Percentiles rank a stretch among this genome's conserved stretches.
Conservation (phyloP, 1,140 invertebrate species). For the Drosophila melanogaster region Release_6_plus_ISO1_MT NT_033777.3:31043501-31044000, state of each 20-base stretch:
- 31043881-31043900: slow-evolving; percentile 18
- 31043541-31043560: slow-evolving; percentile 40
- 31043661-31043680: slow-evolving; percentile 43
- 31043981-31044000: slow-evolving; percentile 51
- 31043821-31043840: slow-evolving; percentile 14
- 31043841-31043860: neutral
- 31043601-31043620: slow-evolving; percentile 39
- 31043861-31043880: slow-evolving; percentile 13
- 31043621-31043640: slow-evolving; percentile 61
- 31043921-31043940: slow-evolving; percentile 46
- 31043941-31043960: slow-evolving; percentile 61
- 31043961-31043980: slow-evolving; percentile 61
- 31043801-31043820: slow-evolving; percentile 57
- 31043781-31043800: slow-evolving; percentile 82
- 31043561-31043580: slow-evolving; percentile 60
- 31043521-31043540: slow-evolving; percentile 66
- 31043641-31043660: slow-evolving; percentile 36
- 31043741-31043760: slow-evolving; percentile 77
- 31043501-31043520: slow-evolving; percentile 28
- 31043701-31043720: slow-evolving; percentile 50
- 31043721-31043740: slow-evolving; percentile 83
- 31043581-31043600: slow-evolving; percentile 74
- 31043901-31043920: slow-evolving; percentile 13
- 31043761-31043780: slow-evolving; percentile 79
- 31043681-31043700: slow-evolving; percentile 36